Base-by-base conservation (phyloP, 2,113 vertebrate species). In the Daboia siamensis region DNA sequence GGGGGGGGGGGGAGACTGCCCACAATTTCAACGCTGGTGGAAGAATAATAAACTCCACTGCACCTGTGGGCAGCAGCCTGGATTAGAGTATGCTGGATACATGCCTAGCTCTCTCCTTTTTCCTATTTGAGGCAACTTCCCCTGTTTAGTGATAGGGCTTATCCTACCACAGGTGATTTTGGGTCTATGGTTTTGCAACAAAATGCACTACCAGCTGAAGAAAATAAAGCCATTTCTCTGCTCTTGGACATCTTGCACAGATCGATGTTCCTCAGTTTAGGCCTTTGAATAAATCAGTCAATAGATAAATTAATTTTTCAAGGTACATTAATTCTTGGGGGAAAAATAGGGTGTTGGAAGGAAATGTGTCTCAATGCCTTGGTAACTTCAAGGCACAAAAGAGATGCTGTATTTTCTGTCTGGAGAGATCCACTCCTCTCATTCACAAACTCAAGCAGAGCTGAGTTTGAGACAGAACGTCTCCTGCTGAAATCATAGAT, bases 301-400 rank as follows among this genome's bases (percentile, higher is more conserved):
- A 44, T 20, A 92, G 61, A 89, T 29, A 2, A 1, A 91, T 93
- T 94, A 29, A 91, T 95, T 95, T 95, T 94, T 87, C 91, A 91
- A 94, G 90, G 90, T 85, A 93, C 89, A 59, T 44, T 44, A 46
- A 48, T 86, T 46, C 92, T 54, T 87, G 11, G 57, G 13, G 15
- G 90, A 26, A 88, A 51, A 86, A 69, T 59, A 91, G 85, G 48
- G 24, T 29, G 90, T 85, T 29, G 3, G 85, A 92, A 56, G 54
- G 9, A 2, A 46, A 52, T n/a, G 0, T n/a, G 64, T 89, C 89
- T 93, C 93, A 90, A 52, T 93, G 88, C 48, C 88, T 74, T 23
- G 56, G 92, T 85, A 90, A 93, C 54, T 86, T 94, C 21, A 85
- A 93, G 61, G 92, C 94, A 93, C 48, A 93, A 87, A 93, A 86